phyloP scores from a whole-genome alignment of 2,888 invertebrate genomes.

The Troides helena region DNA sequence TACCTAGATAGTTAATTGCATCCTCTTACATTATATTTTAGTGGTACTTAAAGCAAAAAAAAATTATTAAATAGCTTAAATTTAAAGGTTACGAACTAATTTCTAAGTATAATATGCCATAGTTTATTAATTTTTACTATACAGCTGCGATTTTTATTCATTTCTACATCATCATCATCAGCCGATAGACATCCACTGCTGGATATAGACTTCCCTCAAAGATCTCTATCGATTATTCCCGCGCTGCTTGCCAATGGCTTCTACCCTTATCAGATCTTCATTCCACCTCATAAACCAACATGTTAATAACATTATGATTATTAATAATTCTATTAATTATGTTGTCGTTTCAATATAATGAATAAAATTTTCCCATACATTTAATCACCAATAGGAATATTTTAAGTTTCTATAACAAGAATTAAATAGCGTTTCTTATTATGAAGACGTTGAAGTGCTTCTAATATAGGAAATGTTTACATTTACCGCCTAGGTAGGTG shows the following conservation, averaged over 20 bases:
- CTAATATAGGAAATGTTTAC: slow-evolving; percentile 8
- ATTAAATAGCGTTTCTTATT: slow-evolving; percentile 24
- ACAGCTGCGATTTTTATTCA: slow-evolving; percentile 7
- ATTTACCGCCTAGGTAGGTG: background rate
- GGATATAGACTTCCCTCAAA: no score
- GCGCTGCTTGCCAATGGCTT: no score
- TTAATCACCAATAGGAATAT: slow-evolving; percentile 20
- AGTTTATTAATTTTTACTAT: slow-evolving; percentile 11
- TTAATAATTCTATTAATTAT: no score
- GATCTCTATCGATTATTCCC: no score
- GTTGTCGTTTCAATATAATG: no score
- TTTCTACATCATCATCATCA: background rate
- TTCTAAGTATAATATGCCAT: slow-evolving; percentile 5
- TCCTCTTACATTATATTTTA: no score
- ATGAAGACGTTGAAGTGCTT: slow-evolving; percentile 23
- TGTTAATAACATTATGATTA: no score
- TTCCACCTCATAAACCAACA: no score
- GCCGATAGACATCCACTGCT: no score
- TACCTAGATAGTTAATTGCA: no score
- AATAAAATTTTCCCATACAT: slow-evolving; percentile 16
- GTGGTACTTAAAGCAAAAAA: background rate
- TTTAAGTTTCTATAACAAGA: slow-evolving; percentile 23
- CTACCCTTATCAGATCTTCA: no score
- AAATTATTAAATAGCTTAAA: background rate
- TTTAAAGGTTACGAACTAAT: slow-evolving; percentile 8